Percentiles rank a stretch among this genome's conserved stretches.
Conservation (phyloP, 1,140 invertebrate species). For the Ceratoteleas bidentatus region DNA sequence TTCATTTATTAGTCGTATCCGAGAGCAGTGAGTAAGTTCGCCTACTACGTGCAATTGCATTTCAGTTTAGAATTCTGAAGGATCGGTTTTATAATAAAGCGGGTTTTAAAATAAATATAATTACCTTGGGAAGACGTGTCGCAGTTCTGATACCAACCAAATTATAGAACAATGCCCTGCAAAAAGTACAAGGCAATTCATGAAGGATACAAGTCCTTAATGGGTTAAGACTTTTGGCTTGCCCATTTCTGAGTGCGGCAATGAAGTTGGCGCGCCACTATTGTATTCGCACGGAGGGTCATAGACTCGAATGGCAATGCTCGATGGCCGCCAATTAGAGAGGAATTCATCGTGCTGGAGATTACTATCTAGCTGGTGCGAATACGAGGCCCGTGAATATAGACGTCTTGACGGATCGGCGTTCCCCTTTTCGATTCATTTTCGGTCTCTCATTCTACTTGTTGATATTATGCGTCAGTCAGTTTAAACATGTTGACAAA, state of each 20-base stretch:
- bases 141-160: background rate
- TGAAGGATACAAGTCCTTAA: constrained; percentile 23
- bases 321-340: constrained; percentile 66
- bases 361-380: constrained; percentile 66
- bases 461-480: constrained; percentile 68
- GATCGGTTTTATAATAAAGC: too few relatives aligned
- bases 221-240: constrained; percentile 44
- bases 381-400: constrained; percentile 53
- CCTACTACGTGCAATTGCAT: too few relatives aligned
- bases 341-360: constrained; percentile 64
- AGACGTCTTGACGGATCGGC: constrained; percentile 66
- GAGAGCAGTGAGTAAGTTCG: too few relatives aligned
- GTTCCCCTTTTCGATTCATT: constrained; percentile 61
- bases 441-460: constrained; percentile 65
- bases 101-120: too few relatives aligned
- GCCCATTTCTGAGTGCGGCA: constrained; percentile 40
- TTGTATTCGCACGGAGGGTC: constrained; percentile 57
- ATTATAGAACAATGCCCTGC: background rate
- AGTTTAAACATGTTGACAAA: constrained; percentile 33
- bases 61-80: too few relatives aligned
- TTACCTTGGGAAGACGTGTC: background rate
- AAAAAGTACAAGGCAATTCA: constrained; percentile 24
- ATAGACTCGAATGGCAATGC: constrained; percentile 60
- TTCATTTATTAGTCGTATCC: background rate
- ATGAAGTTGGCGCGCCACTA: constrained; percentile 46